A percentile compares a stretch with the other conserved stretches of the same genome.
Conservation (phyloP, 2,113 vertebrate species). For the Aptenodytes patagonicus region DNA sequence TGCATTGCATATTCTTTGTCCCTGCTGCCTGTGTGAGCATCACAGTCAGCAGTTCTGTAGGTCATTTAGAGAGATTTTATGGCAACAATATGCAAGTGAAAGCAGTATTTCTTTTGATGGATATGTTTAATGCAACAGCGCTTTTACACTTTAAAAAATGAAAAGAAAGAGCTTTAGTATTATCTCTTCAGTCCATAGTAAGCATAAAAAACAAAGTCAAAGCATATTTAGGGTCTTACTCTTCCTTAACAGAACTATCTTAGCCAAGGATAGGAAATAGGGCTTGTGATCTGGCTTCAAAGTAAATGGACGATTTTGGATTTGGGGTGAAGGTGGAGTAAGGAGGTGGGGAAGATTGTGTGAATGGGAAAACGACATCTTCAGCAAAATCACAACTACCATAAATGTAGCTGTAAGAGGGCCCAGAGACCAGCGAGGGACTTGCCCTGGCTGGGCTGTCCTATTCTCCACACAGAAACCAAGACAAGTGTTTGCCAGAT, state of each 20-base stretch:
- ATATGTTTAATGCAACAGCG: background rate
- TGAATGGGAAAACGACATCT: background rate
- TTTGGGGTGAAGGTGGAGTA: background rate
- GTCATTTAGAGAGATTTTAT: background rate
- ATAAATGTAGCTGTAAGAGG: background rate
- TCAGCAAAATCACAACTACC: background rate
- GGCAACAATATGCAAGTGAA: background rate
- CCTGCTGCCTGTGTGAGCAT: background rate
- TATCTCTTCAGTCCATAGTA: background rate
- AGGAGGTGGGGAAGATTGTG: background rate
- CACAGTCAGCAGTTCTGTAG: background rate
- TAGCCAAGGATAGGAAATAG: background rate
- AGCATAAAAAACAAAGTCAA: background rate
- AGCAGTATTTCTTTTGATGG: background rate
- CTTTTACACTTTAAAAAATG: background rate
- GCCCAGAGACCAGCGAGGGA: background rate
- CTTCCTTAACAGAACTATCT: background rate
- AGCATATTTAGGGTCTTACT: background rate
- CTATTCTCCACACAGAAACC: background rate
- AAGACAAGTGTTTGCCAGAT: background rate
- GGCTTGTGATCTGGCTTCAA: background rate
- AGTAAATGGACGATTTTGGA: background rate
- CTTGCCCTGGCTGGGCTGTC: background rate
- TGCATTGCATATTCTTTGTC: background rate
- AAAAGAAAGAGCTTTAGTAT: background rate